A percentile compares a stretch with the other conserved stretches of the same genome.
Evolutionary conservation across 2,888 invertebrate species (phyloP).

Genomic region (Cerastis rubricosa): DNA sequence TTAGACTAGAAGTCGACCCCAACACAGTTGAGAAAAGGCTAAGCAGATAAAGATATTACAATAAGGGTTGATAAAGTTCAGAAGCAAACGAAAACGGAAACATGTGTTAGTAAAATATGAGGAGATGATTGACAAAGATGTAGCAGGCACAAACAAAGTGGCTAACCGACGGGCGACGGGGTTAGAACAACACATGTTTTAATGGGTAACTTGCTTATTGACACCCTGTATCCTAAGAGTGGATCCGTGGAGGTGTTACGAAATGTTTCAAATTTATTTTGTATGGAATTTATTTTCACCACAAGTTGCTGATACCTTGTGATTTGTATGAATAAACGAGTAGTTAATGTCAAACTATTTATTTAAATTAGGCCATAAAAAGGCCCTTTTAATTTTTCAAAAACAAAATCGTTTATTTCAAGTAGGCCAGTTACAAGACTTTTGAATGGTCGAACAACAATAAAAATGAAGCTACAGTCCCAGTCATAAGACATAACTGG

Average conservation of each 20-base stretch:
- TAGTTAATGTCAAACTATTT: not conserved
- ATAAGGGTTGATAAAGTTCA: conserved; percentile 16
- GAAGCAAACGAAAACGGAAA: conserved; percentile 58
- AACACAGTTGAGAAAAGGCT: not conserved
- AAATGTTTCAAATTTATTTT: conserved; percentile 9
- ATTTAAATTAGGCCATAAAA: too few species aligned
- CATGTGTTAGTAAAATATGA: conserved; percentile 44
- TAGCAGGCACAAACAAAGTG: conserved; percentile 54
- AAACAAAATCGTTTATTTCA: too few species aligned
- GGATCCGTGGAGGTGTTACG: not conserved
- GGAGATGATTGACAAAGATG: conserved; percentile 60
- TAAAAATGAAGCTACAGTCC: too few species aligned
- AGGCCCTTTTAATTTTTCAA: too few species aligned
- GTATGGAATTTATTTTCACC: not conserved
- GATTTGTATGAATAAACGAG: not conserved
- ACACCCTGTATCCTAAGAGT: conserved; percentile 7
- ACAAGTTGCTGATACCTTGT: not conserved
- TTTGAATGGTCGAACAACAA: too few species aligned
- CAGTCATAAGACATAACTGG: too few species aligned
- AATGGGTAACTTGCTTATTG: conserved; percentile 30
- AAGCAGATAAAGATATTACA: not conserved
- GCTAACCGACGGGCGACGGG: conserved; percentile 35
- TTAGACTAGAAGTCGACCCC: not conserved
- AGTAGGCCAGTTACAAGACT: too few species aligned
- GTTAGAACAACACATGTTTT: conserved; percentile 38